Percentiles rank a stretch among this genome's conserved stretches.
phyloP scores from a whole-genome alignment of 2,888 invertebrate genomes.

The Homarus gammarus region DNA sequence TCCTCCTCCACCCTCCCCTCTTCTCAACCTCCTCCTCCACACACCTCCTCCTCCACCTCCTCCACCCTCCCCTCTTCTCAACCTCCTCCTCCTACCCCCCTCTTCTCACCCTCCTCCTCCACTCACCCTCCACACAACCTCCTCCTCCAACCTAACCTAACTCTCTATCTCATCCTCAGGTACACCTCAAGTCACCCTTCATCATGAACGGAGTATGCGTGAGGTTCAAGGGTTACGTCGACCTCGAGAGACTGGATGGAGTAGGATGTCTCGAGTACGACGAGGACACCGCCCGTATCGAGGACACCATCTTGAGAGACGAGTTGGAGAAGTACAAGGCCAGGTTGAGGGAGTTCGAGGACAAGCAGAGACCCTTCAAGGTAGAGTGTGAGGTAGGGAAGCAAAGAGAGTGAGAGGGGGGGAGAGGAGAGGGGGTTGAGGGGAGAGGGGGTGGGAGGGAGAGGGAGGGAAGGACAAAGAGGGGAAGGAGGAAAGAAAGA shows the following conservation, averaged over 20 bases:
- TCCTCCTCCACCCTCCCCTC: not conserved
- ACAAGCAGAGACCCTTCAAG: slow-evolving; percentile 80
- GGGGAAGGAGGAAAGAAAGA: not conserved
- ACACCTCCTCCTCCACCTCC: not conserved
- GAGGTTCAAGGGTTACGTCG: slow-evolving; percentile 95
- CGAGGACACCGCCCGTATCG: slow-evolving; percentile 87
- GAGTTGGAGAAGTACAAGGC: slow-evolving; percentile 92
- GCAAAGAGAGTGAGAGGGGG: not conserved
- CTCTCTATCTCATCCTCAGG: slow-evolving; percentile 83
- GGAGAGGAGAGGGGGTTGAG: not conserved
- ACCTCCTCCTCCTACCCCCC: not conserved
- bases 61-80: not conserved
- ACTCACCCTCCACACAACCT: not conserved
- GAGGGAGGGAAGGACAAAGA: not conserved
- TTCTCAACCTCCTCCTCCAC: not conserved
- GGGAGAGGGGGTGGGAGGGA: not conserved
- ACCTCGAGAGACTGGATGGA: slow-evolving; percentile 94
- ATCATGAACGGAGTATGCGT: slow-evolving; percentile 99
- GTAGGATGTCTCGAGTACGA: slow-evolving; percentile 95
- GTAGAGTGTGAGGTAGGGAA: not conserved
- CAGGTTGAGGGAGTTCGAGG: slow-evolving; percentile 91
- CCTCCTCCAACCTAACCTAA: not conserved
- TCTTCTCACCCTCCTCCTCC: not conserved
- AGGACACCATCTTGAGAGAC: slow-evolving; percentile 77
- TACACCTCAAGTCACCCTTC: slow-evolving; percentile 92